phyloP scores from a whole-genome alignment of 2,113 vertebrate species.

The Anser brachyrhynchus region DNA sequence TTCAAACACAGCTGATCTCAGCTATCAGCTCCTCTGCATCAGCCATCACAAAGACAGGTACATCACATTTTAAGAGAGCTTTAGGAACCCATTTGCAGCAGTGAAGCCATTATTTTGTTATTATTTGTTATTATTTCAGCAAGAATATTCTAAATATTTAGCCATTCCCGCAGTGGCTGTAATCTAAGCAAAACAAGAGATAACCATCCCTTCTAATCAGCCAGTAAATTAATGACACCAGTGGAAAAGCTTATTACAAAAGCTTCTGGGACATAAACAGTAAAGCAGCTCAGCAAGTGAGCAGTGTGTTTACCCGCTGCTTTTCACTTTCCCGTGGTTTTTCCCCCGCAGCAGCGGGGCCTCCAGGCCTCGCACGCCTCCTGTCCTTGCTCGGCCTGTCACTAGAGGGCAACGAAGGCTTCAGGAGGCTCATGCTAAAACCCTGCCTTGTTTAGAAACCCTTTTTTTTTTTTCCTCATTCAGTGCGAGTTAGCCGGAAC shows the following conservation, averaged over 20 bases:
- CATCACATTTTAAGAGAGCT: not conserved
- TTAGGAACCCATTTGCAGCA: not conserved
- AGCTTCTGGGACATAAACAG: not conserved
- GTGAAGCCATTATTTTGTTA: not conserved
- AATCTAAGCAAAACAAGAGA: not conserved
- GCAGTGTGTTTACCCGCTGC: fast-evolving
- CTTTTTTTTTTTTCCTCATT: too few species aligned
- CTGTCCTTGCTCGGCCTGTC: not conserved
- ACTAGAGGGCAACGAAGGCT: constrained; percentile 10
- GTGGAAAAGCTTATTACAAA: not conserved
- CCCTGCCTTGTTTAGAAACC: fast-evolving
- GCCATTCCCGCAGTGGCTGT: not conserved
- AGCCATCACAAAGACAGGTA: not conserved
- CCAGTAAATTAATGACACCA: not conserved
- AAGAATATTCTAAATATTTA: not conserved
- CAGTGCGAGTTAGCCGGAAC: fast-evolving
- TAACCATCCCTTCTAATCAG: not conserved
- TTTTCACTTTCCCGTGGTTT: not conserved
- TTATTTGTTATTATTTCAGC: not conserved
- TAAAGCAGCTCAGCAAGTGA: not conserved
- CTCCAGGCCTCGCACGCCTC: not conserved
- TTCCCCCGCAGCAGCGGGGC: fast-evolving
- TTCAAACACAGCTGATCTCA: not conserved
- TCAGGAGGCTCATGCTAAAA: fast-evolving
- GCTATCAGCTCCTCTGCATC: not conserved